phyloP scores from a whole-genome alignment of 2,797 vertebrate genomes.

The Glyptemys insculpta region DNA sequence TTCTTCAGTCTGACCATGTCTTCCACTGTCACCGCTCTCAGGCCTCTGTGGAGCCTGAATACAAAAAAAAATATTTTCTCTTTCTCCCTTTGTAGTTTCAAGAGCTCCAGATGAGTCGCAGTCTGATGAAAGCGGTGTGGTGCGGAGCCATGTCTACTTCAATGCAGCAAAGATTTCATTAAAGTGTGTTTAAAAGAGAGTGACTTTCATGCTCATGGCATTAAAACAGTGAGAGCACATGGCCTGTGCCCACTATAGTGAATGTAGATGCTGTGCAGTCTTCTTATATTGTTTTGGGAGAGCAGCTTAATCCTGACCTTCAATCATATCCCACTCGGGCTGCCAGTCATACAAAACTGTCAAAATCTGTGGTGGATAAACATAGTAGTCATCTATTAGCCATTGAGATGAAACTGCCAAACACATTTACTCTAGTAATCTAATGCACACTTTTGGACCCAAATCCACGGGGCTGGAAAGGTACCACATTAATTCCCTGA shows the following conservation, averaged over 20 bases:
- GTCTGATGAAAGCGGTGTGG: neutral
- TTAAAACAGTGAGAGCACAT: fast-evolving
- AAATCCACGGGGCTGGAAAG: neutral
- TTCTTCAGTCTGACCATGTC: neutral
- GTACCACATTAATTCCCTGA: neutral
- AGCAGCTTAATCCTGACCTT: neutral
- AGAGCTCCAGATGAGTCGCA: neutral
- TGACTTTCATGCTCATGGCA: neutral
- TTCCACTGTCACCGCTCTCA: neutral
- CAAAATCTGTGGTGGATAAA: neutral
- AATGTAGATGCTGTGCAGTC: neutral
- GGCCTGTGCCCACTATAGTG: neutral
- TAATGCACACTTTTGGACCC: neutral
- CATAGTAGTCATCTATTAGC: neutral
- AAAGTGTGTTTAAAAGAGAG: neutral
- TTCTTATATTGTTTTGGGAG: neutral
- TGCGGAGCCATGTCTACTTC: neutral
- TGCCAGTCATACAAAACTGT: neutral
- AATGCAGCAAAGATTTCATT: fast-evolving
- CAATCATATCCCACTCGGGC: neutral
- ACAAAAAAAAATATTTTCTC: neutral
- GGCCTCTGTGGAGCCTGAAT: neutral
- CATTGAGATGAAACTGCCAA: neutral
- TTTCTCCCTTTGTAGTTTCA: neutral
- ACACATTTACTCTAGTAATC: neutral